Base-by-base conservation (phyloP, 2,113 vertebrate genomes). In the Syngnathus floridae region DNA sequence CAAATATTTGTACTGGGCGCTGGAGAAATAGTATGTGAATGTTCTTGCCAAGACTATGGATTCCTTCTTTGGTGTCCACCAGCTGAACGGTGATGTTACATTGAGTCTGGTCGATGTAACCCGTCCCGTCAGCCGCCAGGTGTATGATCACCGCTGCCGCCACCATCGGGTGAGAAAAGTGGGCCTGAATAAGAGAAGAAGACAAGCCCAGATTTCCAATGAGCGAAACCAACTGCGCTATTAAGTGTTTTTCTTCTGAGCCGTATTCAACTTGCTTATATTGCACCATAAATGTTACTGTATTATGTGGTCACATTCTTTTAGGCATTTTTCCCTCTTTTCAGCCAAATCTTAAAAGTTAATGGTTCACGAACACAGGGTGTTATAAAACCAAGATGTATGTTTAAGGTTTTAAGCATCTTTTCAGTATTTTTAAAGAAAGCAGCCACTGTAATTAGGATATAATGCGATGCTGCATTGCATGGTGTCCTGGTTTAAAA, bases 121-220 rank as follows among this genome's bases (percentile, higher is more conserved):
- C 88, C 1, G 94, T 97, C 36, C 97, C 97, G 65, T 99, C 97
- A 0, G 95, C 94, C 26, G 97, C 94, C 76, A 99, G 86, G 82
- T 99, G 94, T 64, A 99, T 90, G 19, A 99, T 93, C 43, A 97
- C 95, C 17, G 97, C 96, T 0, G 94, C 90, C 51, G 95, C 96
- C 57, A 99, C 97, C 95, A 97, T 97, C 1, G 95, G 95, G 72
- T 96, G 95, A 64, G 93, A 94, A 82, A 98, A 99, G 73, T 91
- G 88, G 3, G 93, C 94, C 96, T 98, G 84, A 62, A 67, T 12
- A 58, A 54, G 72, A 10, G 31, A 67, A 69, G 31, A 66, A 69
- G 60, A 62, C 3, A 49, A 19, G 38, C 58, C 10, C 17, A 71
- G 16, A 40, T 19, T 7, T 43, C 61, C 12, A 70, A 1, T 35